A percentile compares a stretch with the other conserved stretches of the same genome.
Evolutionary conservation across 2,888 invertebrate genomes (phyloP).

Genomic region (Zeuzera pyrina): DNA sequence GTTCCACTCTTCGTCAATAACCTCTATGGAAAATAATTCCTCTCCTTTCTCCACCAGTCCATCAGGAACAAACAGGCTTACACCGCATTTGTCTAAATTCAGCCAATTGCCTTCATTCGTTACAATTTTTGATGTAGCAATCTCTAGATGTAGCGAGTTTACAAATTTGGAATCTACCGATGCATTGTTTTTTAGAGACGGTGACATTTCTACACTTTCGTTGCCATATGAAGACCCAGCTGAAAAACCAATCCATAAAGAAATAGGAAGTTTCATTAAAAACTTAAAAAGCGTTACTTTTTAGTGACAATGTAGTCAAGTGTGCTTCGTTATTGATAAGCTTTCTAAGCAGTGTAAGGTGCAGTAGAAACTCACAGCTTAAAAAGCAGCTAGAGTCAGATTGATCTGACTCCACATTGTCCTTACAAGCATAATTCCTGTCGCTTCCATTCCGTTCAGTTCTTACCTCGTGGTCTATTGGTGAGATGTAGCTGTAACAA

Average conservation of each 20-base stretch:
- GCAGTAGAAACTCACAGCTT: conserved; percentile 63
- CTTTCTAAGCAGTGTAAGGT: conserved; percentile 13
- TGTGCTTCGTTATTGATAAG: no score
- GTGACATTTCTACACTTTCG: conserved; percentile 65
- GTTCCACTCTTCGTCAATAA: conserved; percentile 92
- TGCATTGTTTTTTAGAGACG: conserved; percentile 56
- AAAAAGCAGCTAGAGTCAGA: conserved; percentile 70
- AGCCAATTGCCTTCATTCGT: conserved; percentile 75
- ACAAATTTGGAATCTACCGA: conserved; percentile 50
- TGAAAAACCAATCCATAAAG: no score
- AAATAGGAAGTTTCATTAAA: no score
- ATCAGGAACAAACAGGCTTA: conserved; percentile 89
- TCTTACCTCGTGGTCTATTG: conserved; percentile 66
- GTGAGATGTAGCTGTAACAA: conserved; percentile 56
- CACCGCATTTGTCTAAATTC: conserved; percentile 82
- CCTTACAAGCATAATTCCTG: conserved; percentile 46
- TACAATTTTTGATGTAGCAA: conserved; percentile 63
- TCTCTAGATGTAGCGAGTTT: conserved; percentile 37
- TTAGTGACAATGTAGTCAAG: no score
- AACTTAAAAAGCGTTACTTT: no score
- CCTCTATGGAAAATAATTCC: conserved; percentile 89
- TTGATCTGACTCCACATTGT: conserved; percentile 47
- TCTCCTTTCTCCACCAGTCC: conserved; percentile 88
- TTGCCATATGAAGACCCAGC: conserved; percentile 65
- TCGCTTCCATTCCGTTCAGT: conserved; percentile 30